A percentile compares a stretch with the other conserved stretches of the same genome.
phyloP scores from a whole-genome alignment of 2,113 vertebrate species.

The Leuciscus idus region DNA sequence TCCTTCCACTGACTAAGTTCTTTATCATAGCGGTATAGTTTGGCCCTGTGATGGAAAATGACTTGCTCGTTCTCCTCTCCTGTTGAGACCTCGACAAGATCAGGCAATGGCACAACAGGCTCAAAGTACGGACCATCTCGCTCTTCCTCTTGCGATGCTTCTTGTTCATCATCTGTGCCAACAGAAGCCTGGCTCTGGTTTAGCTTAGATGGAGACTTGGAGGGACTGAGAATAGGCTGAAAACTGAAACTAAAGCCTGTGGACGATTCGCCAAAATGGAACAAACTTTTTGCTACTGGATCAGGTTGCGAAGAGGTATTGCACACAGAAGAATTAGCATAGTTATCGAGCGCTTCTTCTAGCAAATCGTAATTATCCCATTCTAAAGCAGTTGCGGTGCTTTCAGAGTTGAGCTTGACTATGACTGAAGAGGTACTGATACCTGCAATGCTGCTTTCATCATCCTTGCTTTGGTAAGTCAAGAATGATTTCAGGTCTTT shows the following conservation, averaged over 20 bases:
- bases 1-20: constrained; percentile 93
- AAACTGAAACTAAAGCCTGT: constrained; percentile 94
- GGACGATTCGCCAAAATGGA: constrained; percentile 94
- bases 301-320: constrained; percentile 85
- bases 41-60: constrained; percentile 94
- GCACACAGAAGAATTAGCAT: constrained; percentile 83
- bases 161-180: constrained; percentile 92
- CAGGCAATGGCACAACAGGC: constrained; percentile 93
- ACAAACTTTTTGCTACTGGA: constrained; percentile 88
- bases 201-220: constrained; percentile 90
- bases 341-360: constrained; percentile 85
- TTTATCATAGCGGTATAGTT: constrained; percentile 95
- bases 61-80: constrained; percentile 96
- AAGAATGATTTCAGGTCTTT: constrained; percentile 94
- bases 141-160: constrained; percentile 90
- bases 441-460: constrained; percentile 57
- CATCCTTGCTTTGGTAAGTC: constrained; percentile 87
- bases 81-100: constrained; percentile 89
- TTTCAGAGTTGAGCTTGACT: constrained; percentile 80
- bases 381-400: constrained; percentile 84
- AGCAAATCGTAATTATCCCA: constrained; percentile 93
- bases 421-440: constrained; percentile 68
- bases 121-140: constrained; percentile 94
- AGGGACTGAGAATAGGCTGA: constrained; percentile 91
- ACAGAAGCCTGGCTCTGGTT: constrained; percentile 89